phyloP scores from a whole-genome alignment of 2,888 invertebrate species.

The Thymelicus acteon region DNA sequence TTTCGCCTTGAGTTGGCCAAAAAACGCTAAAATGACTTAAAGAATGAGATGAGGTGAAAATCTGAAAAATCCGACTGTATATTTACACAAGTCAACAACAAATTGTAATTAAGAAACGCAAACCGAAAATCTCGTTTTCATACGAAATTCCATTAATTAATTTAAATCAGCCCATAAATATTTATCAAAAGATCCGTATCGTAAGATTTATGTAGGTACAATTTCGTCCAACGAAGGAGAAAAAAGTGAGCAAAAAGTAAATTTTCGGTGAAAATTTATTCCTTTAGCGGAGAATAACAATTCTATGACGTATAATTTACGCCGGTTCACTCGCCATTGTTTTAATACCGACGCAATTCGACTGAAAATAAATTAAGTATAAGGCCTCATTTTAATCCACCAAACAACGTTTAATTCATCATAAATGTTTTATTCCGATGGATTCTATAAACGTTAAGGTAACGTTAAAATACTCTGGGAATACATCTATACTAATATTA shows the following conservation, averaged over 20 bases:
- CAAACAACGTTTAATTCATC: conserved; percentile 39
- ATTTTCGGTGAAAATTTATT: conserved; percentile 54
- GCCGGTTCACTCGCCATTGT: conserved; percentile 50
- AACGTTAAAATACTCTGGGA: not conserved
- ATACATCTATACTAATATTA: no score
- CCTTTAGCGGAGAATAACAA: conserved; percentile 52
- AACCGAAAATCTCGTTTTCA: conserved; percentile 32
- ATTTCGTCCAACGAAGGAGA: conserved; percentile 46
- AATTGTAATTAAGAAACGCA: conserved; percentile 16
- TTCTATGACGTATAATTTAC: conserved; percentile 59
- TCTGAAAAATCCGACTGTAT: no score
- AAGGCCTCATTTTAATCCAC: conserved; percentile 32
- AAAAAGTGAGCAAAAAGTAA: conserved; percentile 48
- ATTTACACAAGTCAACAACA: conserved; percentile 1
- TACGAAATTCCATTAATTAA: conserved; percentile 45
- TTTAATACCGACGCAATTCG: conserved; percentile 43
- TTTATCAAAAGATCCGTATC: conserved; percentile 55
- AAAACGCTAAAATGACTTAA: no score
- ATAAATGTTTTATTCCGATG: conserved; percentile 16
- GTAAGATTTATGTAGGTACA: conserved; percentile 50
- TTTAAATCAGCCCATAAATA: conserved; percentile 52
- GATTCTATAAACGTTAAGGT: not conserved
- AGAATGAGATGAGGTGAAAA: no score
- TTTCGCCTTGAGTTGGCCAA: no score
- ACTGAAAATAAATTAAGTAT: conserved; percentile 41